Percentiles rank a stretch among this genome's conserved stretches.
phyloP scores from a whole-genome alignment of 1,140 invertebrate species.

The Drosophila orena region DNA sequence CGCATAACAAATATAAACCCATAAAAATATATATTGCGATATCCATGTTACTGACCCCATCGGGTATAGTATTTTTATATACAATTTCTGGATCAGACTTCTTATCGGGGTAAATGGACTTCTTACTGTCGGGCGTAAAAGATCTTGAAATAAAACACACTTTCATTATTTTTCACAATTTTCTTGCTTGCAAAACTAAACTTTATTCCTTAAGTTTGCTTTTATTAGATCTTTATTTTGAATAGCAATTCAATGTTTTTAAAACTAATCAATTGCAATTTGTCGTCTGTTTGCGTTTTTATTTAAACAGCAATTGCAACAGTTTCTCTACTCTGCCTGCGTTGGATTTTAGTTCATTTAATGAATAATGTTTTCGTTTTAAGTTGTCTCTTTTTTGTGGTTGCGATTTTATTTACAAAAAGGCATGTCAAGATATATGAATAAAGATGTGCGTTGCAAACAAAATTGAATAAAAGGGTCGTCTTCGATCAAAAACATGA shows the following conservation, averaged over 20 bases:
- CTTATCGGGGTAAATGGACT: too few species aligned
- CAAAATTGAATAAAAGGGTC: constrained; percentile 28
- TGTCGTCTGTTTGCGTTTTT: constrained; percentile 19
- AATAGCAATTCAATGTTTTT: constrained; percentile 70
- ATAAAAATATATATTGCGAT: too few species aligned
- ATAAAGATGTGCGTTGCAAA: constrained; percentile 52
- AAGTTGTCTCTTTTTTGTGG: constrained; percentile 42
- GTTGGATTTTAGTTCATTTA: constrained; percentile 71
- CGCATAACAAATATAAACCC: too few species aligned
- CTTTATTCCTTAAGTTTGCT: constrained; percentile 63
- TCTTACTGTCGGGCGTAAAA: too few species aligned
- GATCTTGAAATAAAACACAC: constrained; percentile 24
- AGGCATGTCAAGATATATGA: constrained; percentile 51
- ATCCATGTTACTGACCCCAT: too few species aligned
- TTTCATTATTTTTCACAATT: constrained; percentile 34
- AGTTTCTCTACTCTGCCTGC: constrained; percentile 49
- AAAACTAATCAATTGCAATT: constrained; percentile 75
- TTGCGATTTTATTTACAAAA: constrained; percentile 78
- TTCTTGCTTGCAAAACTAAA: constrained; percentile 77
- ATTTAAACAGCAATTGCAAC: constrained; percentile 50
- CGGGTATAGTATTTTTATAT: too few species aligned
- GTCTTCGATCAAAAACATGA: constrained; percentile 2
- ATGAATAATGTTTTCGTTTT: constrained; percentile 69
- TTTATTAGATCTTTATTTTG: constrained; percentile 63
- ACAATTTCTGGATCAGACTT: too few species aligned